Evolutionary conservation across 2,888 invertebrate genomes (phyloP).

Genomic region (Tubulanus polymorphus): DNA sequence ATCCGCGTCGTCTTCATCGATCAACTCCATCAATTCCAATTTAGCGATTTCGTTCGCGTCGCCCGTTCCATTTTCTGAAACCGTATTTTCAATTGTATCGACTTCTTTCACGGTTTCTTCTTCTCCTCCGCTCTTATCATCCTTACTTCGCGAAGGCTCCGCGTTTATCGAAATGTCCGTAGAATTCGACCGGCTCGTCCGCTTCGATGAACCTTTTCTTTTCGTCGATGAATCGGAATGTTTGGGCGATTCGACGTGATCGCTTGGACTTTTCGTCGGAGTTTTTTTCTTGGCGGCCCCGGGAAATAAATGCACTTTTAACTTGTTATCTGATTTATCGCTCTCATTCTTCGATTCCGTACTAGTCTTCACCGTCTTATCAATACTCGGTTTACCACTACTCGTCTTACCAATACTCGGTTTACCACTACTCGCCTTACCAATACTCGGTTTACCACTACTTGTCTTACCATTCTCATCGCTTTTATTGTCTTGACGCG

Average conservation of each 20-base stretch:
- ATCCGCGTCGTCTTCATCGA: constrained; percentile 9
- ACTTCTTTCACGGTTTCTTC: constrained; percentile 6
- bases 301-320: neutral
- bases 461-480: constrained; percentile 2
- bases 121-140: constrained; percentile 6
- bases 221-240: too few species aligned
- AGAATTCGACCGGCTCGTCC: too few species aligned
- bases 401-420: neutral
- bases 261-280: neutral
- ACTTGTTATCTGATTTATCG: constrained; percentile 5
- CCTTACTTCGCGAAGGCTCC: neutral
- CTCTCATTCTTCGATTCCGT: constrained; percentile 2
- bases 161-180: too few species aligned
- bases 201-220: too few species aligned
- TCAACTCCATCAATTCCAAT: neutral
- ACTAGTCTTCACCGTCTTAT: constrained; percentile 8
- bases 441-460: neutral
- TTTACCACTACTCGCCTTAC: neutral
- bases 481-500: too few species aligned
- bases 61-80: too few species aligned
- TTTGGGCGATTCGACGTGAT: too few species aligned
- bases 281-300: neutral
- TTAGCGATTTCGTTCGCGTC: too few species aligned
- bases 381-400: constrained; percentile 3
- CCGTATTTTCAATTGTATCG: too few species aligned